phyloP scores from a whole-genome alignment of 2,113 vertebrate species.

The Poicephalus meyeri region DNA sequence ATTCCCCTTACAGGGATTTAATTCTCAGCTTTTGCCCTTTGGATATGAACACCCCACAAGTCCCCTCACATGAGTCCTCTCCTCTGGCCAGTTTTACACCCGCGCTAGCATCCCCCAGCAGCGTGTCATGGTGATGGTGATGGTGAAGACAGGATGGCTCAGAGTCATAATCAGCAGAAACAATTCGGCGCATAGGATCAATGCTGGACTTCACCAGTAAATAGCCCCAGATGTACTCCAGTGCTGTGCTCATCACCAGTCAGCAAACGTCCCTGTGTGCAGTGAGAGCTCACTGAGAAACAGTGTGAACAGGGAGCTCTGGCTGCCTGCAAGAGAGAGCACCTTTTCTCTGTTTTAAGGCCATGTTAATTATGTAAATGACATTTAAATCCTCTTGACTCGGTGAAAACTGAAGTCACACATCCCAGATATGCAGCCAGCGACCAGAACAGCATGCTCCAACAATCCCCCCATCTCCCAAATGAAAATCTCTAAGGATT shows the following conservation, averaged over 20 bases:
- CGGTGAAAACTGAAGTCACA: background rate
- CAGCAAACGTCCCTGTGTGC: rapidly evolving
- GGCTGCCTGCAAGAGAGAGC: background rate
- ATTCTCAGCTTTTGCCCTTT: constrained; percentile 59
- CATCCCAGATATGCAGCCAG: background rate
- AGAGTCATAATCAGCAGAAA: background rate
- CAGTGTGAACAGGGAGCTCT: rapidly evolving
- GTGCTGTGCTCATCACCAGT: rapidly evolving
- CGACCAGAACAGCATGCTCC: background rate
- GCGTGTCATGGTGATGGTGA: background rate
- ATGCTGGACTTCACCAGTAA: background rate
- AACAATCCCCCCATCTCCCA: background rate
- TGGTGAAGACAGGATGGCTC: background rate
- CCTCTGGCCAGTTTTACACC: background rate
- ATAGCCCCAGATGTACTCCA: rapidly evolving
- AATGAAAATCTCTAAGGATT: background rate
- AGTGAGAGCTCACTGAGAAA: rapidly evolving
- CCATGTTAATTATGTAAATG: constrained; percentile 34
- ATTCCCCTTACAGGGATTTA: constrained; percentile 44
- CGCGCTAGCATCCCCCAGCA: background rate
- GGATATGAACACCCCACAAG: background rate
- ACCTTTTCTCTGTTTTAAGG: background rate
- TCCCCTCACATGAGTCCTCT: background rate
- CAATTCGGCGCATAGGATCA: background rate
- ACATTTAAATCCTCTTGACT: constrained; percentile 44